Evolutionary conservation across 2,113 vertebrate genomes (phyloP).

Genomic region (Eonycteris spelaea): DNA sequence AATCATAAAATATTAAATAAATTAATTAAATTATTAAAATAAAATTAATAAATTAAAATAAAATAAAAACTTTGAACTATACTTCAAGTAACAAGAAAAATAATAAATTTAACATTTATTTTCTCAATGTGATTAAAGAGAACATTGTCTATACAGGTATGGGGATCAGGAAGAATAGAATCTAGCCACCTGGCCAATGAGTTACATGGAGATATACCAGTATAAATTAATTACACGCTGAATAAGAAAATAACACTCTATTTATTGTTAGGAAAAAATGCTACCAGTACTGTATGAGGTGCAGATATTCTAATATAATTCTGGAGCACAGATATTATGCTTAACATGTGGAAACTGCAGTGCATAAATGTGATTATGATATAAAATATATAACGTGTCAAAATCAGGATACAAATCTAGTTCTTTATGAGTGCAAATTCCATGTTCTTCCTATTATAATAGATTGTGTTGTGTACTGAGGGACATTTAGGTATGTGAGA

Average conservation of each 20-base stretch:
- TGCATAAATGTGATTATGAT: neutral
- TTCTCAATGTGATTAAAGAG: neutral
- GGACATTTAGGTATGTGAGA: neutral
- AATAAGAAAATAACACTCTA: neutral
- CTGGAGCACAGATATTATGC: neutral
- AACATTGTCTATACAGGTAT: neutral
- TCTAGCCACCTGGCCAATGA: neutral
- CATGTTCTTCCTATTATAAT: neutral
- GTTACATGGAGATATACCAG: fast-evolving
- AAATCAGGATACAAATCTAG: neutral
- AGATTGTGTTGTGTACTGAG: neutral
- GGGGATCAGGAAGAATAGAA: neutral
- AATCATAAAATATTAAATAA: neutral
- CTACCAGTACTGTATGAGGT: neutral
- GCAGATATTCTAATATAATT: neutral
- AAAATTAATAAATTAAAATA: neutral
- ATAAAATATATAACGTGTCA: neutral
- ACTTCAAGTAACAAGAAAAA: neutral
- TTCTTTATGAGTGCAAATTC: neutral
- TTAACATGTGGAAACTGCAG: neutral
- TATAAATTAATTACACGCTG: neutral
- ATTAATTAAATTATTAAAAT: neutral
- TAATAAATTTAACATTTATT: neutral
- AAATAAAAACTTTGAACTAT: neutral
- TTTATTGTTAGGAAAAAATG: neutral